These are phyloP conservation scores for Epinephelus coioides DNA, from an alignment of 2,797 vertebrate genomes.

Conservation along the genomic window DNA sequence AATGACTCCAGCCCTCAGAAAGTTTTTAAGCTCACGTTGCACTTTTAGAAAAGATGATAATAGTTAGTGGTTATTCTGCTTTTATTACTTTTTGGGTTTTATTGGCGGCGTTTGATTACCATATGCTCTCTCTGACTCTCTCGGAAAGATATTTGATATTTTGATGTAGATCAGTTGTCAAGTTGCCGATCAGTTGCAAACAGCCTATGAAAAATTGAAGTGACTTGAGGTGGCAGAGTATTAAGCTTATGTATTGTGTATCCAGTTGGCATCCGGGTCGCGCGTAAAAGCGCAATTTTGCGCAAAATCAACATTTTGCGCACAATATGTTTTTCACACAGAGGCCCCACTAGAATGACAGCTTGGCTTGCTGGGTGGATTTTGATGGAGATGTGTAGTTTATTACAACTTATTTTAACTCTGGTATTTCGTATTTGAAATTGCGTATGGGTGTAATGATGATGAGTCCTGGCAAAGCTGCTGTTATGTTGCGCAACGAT, in stretches of 20 bases:
- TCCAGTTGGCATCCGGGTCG: neutral
- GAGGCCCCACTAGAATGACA: conserved; percentile 22
- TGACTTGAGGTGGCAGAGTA: conserved; percentile 23
- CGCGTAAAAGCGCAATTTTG: conserved; percentile 61
- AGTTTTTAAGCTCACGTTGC: conserved; percentile 39
- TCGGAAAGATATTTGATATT: conserved; percentile 58
- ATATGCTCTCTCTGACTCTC: conserved; percentile 2
- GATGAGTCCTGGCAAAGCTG: conserved; percentile 10
- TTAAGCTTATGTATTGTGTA: neutral
- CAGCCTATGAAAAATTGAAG: conserved; percentile 39
- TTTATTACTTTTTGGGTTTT: conserved; percentile 2
- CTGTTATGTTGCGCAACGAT: conserved; percentile 18
- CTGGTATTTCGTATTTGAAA: neutral
- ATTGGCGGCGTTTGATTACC: neutral
- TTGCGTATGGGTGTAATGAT: neutral
- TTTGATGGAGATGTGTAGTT: neutral
- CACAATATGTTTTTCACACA: neutral
- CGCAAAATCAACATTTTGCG: conserved; percentile 26
- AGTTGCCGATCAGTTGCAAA: conserved; percentile 38
- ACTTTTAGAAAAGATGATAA: conserved; percentile 24
- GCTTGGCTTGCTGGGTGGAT: neutral
- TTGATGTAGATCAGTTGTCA: conserved; percentile 57
- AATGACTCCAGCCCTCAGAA: conserved; percentile 33
- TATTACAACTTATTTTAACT: neutral
- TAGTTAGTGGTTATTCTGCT: neutral